Evolutionary conservation across 1,140 invertebrate species (phyloP).

Genomic region (Papilio xuthus): DNA sequence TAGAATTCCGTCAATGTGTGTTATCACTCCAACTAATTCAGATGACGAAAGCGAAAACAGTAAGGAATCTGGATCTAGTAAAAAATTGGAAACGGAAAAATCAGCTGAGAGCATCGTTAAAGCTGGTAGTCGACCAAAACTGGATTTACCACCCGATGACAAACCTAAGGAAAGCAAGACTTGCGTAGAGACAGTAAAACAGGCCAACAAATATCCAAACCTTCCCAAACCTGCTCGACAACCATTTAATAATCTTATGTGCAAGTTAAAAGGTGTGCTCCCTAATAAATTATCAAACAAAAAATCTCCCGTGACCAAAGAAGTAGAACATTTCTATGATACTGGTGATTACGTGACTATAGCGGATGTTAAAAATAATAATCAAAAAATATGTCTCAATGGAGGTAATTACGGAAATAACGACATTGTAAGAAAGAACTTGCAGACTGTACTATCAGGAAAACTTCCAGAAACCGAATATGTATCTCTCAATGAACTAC

Average conservation of each 20-base stretch:
- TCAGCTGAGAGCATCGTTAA: slow-evolving; percentile 47
- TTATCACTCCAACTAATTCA: slow-evolving; percentile 93
- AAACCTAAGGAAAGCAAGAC: slow-evolving; percentile 60
- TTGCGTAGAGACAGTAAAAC: slow-evolving; percentile 61
- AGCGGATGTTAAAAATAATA: slow-evolving; percentile 90
- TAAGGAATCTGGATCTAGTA: slow-evolving; percentile 57
- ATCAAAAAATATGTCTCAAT: slow-evolving; percentile 82
- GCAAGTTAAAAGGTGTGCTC: slow-evolving; percentile 84
- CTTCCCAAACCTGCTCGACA: slow-evolving; percentile 78
- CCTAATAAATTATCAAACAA: slow-evolving; percentile 81
- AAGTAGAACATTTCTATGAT: slow-evolving; percentile 78
- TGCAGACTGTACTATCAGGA: slow-evolving; percentile 81
- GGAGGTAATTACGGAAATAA: slow-evolving; percentile 82
- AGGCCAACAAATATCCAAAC: slow-evolving; percentile 58
- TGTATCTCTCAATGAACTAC: slow-evolving; percentile 90
- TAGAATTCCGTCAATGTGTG: slow-evolving; percentile 95
- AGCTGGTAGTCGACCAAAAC: slow-evolving; percentile 68
- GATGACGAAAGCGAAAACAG: slow-evolving; percentile 88
- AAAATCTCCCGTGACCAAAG: slow-evolving; percentile 80
- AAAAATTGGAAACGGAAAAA: slow-evolving; percentile 51
- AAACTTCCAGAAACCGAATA: slow-evolving; percentile 87
- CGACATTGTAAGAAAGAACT: slow-evolving; percentile 82
- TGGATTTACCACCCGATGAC: slow-evolving; percentile 74
- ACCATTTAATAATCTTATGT: slow-evolving; percentile 84
- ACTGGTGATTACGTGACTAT: slow-evolving; percentile 93